A percentile compares a stretch with the other conserved stretches of the same genome.
phyloP scores from a whole-genome alignment of 2,113 vertebrate species.

The Potamarius usumacintae region DNA sequence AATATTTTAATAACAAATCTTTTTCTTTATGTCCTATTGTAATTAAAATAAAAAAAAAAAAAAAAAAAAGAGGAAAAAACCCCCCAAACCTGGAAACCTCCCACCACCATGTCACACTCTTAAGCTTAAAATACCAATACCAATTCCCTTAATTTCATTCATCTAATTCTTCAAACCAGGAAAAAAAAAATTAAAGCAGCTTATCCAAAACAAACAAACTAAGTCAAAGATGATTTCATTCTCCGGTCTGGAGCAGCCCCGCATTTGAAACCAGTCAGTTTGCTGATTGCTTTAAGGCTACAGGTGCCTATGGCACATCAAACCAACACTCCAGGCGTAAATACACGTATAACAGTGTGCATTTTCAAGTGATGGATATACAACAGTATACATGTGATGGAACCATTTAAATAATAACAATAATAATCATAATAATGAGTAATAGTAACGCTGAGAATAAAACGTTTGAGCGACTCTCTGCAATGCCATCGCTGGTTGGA shows the following conservation, averaged over 20 bases:
- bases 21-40: constrained; percentile 10
- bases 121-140: neutral
- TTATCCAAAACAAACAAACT: neutral
- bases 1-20: constrained; percentile 3
- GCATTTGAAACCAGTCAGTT: neutral
- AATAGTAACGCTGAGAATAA: neutral
- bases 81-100: neutral
- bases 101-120: neutral
- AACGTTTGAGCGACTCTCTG: neutral
- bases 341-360: neutral
- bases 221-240: neutral
- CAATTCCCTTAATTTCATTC: neutral
- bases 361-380: constrained; percentile 16
- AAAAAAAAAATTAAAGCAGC: neutral
- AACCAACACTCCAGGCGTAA: neutral
- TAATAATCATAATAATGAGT: neutral
- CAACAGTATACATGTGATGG: constrained; percentile 19
- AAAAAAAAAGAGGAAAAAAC: neutral
- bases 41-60: neutral
- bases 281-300: constrained; percentile 9
- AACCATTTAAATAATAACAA: constrained; percentile 10
- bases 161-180: neutral
- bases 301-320: constrained; percentile 23
- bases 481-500: neutral
- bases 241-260: neutral